phyloP scores from a whole-genome alignment of 2,113 vertebrate species.

The Leucosticte australis region DNA sequence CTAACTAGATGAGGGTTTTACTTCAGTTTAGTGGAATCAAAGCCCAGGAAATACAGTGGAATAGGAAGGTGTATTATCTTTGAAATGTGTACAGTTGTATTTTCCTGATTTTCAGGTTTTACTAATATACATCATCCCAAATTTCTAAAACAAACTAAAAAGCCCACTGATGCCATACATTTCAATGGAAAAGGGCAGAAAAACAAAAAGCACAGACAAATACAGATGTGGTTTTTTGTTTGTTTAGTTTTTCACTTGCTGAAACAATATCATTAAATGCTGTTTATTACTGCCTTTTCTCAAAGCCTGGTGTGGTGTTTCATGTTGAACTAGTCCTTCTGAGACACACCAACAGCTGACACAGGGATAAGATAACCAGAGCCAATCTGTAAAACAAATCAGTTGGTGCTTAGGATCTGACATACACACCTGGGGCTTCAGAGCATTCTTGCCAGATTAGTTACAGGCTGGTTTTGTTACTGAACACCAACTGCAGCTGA shows the following conservation, averaged over 20 bases:
- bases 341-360: not conserved
- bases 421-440: not conserved
- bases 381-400: not conserved
- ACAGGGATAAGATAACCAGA: not conserved
- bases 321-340: not conserved
- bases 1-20: not conserved
- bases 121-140: not conserved
- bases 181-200: not conserved
- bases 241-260: not conserved
- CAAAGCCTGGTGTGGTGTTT: not conserved
- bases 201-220: not conserved
- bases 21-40: not conserved
- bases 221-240: fast-evolving
- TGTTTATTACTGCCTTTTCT: not conserved
- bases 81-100: not conserved
- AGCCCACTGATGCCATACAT: not conserved
- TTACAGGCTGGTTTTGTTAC: not conserved
- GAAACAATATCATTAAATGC: not conserved
- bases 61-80: not conserved
- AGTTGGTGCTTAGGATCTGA: not conserved
- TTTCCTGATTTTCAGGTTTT: not conserved
- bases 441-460: not conserved
- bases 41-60: not conserved
- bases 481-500: not conserved
- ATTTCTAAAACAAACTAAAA: not conserved